Conservation (phyloP, 2,797 vertebrate species). For the Molossus alvarezi region DNA sequence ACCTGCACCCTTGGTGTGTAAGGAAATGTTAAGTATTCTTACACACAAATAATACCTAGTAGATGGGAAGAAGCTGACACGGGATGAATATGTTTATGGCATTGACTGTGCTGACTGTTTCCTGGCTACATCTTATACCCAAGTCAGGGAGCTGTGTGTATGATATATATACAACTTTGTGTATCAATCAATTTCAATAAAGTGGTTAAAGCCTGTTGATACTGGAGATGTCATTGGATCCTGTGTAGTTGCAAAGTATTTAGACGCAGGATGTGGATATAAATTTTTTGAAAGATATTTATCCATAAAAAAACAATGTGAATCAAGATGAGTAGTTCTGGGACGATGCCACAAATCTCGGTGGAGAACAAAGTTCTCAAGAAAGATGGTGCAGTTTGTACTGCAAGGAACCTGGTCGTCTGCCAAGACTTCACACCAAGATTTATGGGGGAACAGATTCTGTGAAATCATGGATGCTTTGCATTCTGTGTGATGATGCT, state of each 20-base stretch:
- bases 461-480: slow-evolving; percentile 70
- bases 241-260: neutral
- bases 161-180: neutral
- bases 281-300: neutral
- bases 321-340: neutral
- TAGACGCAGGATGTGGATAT: neutral
- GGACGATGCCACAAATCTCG: neutral
- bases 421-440: slow-evolving; percentile 69
- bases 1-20: neutral
- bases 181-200: neutral
- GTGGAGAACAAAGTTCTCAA: neutral
- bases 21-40: neutral
- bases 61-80: neutral
- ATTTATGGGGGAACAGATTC: slow-evolving; percentile 76
- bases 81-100: neutral
- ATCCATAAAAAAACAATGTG: neutral
- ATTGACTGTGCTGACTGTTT: neutral
- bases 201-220: neutral
- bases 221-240: neutral
- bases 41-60: neutral
- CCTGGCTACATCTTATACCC: neutral
- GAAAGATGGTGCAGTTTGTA: neutral
- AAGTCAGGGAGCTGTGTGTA: neutral
- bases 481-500: slow-evolving; percentile 63
- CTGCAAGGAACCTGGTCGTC: neutral